Conservation (phyloP, 2,113 vertebrate genomes). For the Crotalus tigris region DNA sequence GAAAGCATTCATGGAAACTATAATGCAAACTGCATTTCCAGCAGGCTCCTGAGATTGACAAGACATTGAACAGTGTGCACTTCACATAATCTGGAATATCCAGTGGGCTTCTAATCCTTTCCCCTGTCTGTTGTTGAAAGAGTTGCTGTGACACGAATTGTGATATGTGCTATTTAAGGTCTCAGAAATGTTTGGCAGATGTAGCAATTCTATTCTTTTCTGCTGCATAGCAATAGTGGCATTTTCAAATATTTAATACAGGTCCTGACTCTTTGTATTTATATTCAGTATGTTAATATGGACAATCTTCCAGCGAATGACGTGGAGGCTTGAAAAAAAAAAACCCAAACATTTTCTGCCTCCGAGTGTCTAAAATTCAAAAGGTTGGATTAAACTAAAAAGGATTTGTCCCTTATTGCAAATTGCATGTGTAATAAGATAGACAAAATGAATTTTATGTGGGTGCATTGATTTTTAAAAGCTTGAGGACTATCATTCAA, state of each 20-base stretch:
- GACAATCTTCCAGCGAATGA: conserved; percentile 45
- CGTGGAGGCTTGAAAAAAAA: conserved; percentile 33
- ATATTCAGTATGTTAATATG: conserved; percentile 52
- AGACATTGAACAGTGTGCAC: conserved; percentile 34
- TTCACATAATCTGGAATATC: conserved; percentile 44
- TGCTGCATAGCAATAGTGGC: conserved; percentile 34
- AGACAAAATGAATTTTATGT: conserved; percentile 56
- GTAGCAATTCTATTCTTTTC: conserved; percentile 37
- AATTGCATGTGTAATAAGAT: conserved; percentile 58
- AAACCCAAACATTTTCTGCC: conserved; percentile 33
- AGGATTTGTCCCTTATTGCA: conserved; percentile 52
- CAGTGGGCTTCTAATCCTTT: conserved; percentile 29
- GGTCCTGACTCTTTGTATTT: conserved; percentile 50
- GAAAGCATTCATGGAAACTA: conserved; percentile 35
- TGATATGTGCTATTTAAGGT: conserved; percentile 34
- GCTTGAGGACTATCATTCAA: conserved; percentile 21
- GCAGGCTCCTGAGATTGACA: conserved; percentile 23
- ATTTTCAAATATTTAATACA: conserved; percentile 45
- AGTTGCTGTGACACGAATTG: conserved; percentile 37
- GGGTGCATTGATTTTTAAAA: conserved; percentile 49
- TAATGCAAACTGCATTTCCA: conserved; percentile 35
- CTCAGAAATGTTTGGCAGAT: conserved; percentile 30
- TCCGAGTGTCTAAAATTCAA: conserved; percentile 43
- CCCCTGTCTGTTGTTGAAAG: not conserved
- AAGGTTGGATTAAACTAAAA: conserved; percentile 50